Conservation (phyloP, 2,888 invertebrate genomes). For the Drosophila antonietae region DNA sequence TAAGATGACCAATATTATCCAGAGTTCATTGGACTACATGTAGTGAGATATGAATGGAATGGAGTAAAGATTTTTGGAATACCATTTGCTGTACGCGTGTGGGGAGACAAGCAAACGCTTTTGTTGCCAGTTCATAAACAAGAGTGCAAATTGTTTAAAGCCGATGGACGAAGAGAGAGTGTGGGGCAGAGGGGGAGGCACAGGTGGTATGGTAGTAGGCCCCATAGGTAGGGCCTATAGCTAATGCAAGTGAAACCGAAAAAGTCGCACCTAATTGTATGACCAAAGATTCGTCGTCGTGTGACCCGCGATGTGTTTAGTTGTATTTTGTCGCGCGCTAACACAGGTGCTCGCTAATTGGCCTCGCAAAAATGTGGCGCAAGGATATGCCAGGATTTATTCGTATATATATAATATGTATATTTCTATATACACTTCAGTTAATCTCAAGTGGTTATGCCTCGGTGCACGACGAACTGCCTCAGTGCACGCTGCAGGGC, state of each 20-base stretch:
- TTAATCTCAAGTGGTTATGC: conserved; percentile 14
- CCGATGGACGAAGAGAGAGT: not conserved
- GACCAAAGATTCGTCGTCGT: conserved; percentile 25
- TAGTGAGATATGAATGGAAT: conserved; percentile 54
- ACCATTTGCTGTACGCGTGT: conserved; percentile 24
- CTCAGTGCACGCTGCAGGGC: conserved; percentile 82
- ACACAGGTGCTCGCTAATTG: conserved; percentile 27
- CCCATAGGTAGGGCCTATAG: not conserved
- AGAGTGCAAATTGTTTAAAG: conserved; percentile 76
- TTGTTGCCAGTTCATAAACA: conserved; percentile 67
- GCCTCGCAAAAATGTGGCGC: conserved; percentile 26
- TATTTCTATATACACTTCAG: not conserved
- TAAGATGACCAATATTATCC: conserved; percentile 1
- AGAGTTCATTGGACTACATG: conserved; percentile 42
- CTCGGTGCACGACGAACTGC: conserved; percentile 76
- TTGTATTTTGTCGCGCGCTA: conserved; percentile 63
- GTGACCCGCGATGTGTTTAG: conserved; percentile 60
- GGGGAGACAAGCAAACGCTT: conserved; percentile 62
- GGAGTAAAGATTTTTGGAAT: conserved; percentile 8
- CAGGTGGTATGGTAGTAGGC: too few species aligned
- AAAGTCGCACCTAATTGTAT: conserved; percentile 57
- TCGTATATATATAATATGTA: conserved; percentile 1
- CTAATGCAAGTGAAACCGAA: conserved; percentile 46
- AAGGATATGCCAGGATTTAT: conserved; percentile 32
- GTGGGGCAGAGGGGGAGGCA: not conserved